Conservation (phyloP, 2,113 vertebrate genomes). For the Oreochromis tanganicae region DNA sequence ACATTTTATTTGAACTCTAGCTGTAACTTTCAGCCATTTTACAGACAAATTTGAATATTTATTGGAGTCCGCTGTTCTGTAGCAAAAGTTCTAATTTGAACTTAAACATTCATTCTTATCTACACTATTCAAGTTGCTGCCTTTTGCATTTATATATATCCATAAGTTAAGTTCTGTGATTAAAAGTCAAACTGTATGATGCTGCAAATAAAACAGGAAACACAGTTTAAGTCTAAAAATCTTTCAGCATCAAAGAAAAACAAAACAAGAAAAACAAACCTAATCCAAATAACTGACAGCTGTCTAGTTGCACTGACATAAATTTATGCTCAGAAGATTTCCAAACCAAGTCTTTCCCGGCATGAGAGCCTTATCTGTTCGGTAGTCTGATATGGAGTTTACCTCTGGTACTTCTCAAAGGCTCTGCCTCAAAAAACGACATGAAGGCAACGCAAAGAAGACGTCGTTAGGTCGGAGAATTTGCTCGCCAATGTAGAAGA, state of each 20-base stretch:
- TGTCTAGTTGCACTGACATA: neutral
- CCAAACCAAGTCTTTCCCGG: neutral
- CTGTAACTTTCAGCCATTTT: neutral
- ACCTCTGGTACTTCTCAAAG: slow-evolving; percentile 51
- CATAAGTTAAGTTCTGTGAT: neutral
- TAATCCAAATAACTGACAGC: neutral
- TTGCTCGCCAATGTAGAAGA: neutral
- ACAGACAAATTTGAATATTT: neutral
- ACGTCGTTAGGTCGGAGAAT: neutral
- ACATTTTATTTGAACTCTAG: neutral
- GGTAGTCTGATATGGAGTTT: neutral
- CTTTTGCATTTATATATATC: neutral
- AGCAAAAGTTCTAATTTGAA: neutral
- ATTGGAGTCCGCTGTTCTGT: neutral
- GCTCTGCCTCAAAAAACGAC: slow-evolving; percentile 26
- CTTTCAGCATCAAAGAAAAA: neutral
- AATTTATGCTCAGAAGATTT: neutral
- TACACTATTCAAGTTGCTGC: neutral
- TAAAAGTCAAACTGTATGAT: neutral
- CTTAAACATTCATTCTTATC: neutral
- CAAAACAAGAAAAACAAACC: neutral
- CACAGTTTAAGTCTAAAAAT: neutral
- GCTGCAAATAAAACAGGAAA: neutral
- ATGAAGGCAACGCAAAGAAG: slow-evolving; percentile 41
- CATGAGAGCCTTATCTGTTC: neutral